phyloP scores from a whole-genome alignment of 37 sponge, comb jelly and placozoan genomes.

The Cliona cf. orientalis region DNA sequence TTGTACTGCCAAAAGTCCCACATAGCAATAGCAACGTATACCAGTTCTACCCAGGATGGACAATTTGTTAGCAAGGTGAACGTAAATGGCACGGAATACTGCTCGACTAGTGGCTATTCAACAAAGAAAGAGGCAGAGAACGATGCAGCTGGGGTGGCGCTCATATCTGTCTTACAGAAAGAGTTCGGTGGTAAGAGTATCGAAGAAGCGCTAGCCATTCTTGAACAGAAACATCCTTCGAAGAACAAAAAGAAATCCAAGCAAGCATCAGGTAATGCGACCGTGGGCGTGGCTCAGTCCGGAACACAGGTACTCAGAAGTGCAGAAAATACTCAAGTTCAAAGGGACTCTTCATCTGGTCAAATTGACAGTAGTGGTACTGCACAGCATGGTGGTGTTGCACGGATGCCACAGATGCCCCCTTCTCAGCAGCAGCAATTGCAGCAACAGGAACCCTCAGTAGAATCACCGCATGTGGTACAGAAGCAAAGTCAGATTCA shows the following conservation, averaged over 20 bases:
- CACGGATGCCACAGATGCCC: no score
- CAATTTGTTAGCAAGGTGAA: conserved; percentile 31
- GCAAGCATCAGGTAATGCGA: no score
- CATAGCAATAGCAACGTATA: conserved; percentile 27
- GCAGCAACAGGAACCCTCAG: no score
- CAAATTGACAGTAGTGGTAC: no score
- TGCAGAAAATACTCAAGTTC: no score
- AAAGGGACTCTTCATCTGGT: no score
- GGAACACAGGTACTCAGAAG: no score
- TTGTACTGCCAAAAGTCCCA: conserved; percentile 41
- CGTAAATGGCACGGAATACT: conserved; percentile 2
- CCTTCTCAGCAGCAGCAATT: no score
- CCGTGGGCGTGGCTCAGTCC: no score
- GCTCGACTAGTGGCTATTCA: background rate
- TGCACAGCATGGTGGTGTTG: no score
- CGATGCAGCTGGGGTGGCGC: conserved; percentile 61
- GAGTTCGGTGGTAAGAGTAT: background rate
- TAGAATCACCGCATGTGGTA: no score
- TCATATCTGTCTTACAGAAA: background rate
- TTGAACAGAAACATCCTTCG: background rate
- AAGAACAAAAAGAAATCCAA: background rate
- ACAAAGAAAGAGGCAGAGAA: conserved; percentile 70
- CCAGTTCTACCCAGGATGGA: background rate
- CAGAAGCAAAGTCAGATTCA: no score
- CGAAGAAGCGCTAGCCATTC: background rate